These are phyloP conservation scores for Agonopterix arenella DNA, from an alignment of 2,888 invertebrate species.

Conservation along the genomic window DNA sequence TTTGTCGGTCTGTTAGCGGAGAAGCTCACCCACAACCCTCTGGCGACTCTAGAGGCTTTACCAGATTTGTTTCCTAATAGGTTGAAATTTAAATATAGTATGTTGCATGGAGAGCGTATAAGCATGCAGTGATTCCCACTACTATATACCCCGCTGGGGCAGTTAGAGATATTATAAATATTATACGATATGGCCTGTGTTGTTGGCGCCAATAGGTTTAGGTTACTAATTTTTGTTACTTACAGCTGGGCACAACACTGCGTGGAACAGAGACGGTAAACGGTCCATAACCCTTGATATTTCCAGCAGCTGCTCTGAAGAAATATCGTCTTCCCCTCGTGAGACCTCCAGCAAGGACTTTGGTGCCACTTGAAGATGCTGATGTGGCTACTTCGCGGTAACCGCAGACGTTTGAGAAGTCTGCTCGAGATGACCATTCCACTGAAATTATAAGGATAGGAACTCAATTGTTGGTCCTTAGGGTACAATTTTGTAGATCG, in stretches of 20 bases:
- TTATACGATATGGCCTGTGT: too few species aligned
- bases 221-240: slow-evolving; percentile 45
- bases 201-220: not conserved
- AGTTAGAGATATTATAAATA: too few species aligned
- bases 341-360: slow-evolving; percentile 79
- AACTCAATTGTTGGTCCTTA: too few species aligned
- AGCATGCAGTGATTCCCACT: too few species aligned
- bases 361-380: slow-evolving; percentile 55
- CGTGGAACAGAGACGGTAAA: slow-evolving; percentile 86
- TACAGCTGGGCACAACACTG: slow-evolving; percentile 93
- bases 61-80: too few species aligned
- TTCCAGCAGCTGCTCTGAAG: slow-evolving; percentile 94
- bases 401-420: slow-evolving; percentile 89
- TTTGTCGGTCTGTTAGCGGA: too few species aligned
- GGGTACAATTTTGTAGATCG: too few species aligned
- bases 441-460: slow-evolving; percentile 71
- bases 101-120: too few species aligned
- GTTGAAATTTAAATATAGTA: too few species aligned
- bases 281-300: slow-evolving; percentile 93
- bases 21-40: too few species aligned
- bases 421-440: slow-evolving; percentile 94
- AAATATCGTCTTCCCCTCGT: slow-evolving; percentile 92
- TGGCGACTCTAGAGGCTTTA: too few species aligned
- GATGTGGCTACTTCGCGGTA: slow-evolving; percentile 80
- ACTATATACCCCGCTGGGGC: too few species aligned